Evolutionary conservation across 2,888 invertebrate genomes (phyloP).

Genomic region (Allophyes oxyacanthae): DNA sequence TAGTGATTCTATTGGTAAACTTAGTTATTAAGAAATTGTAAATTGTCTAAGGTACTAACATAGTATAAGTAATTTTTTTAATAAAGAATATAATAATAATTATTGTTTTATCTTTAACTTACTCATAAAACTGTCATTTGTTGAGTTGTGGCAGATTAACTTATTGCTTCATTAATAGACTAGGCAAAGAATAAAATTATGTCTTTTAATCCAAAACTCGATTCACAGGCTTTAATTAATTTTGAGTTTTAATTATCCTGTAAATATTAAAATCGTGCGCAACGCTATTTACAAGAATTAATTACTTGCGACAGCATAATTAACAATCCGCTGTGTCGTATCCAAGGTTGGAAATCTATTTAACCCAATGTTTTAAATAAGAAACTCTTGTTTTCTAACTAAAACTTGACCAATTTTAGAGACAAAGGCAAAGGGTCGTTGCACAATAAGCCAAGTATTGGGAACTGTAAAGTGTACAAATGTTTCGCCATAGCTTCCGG

Average conservation of each 20-base stretch:
- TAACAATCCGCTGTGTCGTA: constrained; percentile 32
- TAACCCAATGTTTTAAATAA: constrained; percentile 29
- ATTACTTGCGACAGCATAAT: constrained; percentile 37
- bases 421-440: constrained; percentile 42
- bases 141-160: too few species aligned
- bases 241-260: neutral
- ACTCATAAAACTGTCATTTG: too few species aligned
- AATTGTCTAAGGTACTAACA: too few species aligned
- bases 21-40: too few species aligned
- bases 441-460: constrained; percentile 25
- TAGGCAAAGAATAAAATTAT: neutral
- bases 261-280: constrained; percentile 14
- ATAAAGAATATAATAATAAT: too few species aligned
- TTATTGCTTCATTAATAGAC: too few species aligned
- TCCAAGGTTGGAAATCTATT: constrained; percentile 45
- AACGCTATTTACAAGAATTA: constrained; percentile 25
- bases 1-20: too few species aligned
- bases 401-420: constrained; percentile 35
- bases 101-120: too few species aligned
- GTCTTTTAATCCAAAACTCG: too few species aligned
- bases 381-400: constrained; percentile 36
- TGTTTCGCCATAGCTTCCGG: constrained; percentile 26
- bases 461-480: constrained; percentile 5
- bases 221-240: too few species aligned
- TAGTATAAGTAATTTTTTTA: too few species aligned